phyloP scores from a whole-genome alignment of 2,888 invertebrate species.

The Andrena flavipes region DNA sequence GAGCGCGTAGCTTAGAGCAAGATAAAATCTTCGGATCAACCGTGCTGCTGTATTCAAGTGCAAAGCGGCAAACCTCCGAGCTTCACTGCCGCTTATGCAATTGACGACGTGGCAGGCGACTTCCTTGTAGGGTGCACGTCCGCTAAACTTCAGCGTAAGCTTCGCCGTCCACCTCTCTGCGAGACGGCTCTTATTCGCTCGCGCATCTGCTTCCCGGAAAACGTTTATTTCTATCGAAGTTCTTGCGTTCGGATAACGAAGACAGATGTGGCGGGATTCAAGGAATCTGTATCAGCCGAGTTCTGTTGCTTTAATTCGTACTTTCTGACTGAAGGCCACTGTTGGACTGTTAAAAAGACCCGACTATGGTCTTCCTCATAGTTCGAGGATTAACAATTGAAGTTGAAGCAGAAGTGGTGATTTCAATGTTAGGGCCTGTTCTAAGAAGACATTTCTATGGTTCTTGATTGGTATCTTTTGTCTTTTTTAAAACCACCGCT shows the following conservation, averaged over 20 bases:
- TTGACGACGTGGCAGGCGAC: slow-evolving; percentile 36
- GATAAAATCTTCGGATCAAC: slow-evolving; percentile 37
- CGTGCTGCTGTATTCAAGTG: slow-evolving; percentile 25
- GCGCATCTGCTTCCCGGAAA: neutral
- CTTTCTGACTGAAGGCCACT: too few species aligned
- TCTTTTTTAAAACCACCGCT: too few species aligned
- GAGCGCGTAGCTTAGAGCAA: neutral
- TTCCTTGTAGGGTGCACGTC: slow-evolving; percentile 25
- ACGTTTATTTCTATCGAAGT: neutral
- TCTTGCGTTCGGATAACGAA: neutral
- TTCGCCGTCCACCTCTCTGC: slow-evolving; percentile 4
- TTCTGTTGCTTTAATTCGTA: neutral
- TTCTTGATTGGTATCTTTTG: too few species aligned
- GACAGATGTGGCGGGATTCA: neutral
- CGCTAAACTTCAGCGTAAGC: slow-evolving; percentile 32
- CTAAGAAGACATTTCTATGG: too few species aligned
- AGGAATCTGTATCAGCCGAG: neutral
- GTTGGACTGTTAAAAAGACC: too few species aligned
- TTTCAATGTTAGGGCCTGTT: too few species aligned
- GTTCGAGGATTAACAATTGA: too few species aligned
- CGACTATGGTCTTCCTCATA: too few species aligned
- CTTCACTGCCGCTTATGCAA: slow-evolving; percentile 43
- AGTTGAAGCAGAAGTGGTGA: too few species aligned
- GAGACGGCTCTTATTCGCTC: neutral
- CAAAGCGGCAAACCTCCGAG: slow-evolving; percentile 40